phyloP scores from a whole-genome alignment of 92 coral and sea anemone species.

The Desmophyllum pertusum region DNA sequence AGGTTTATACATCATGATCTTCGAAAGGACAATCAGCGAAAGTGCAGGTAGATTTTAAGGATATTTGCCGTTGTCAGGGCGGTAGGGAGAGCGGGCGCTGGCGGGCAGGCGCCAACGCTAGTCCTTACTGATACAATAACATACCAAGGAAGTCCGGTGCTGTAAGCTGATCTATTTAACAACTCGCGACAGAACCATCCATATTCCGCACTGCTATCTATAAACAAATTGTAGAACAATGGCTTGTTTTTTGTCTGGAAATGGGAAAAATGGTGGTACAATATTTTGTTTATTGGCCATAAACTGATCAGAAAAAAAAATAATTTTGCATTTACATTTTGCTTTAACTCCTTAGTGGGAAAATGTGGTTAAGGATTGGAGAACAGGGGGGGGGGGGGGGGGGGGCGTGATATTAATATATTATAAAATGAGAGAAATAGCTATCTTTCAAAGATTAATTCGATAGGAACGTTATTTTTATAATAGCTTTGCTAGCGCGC shows the following conservation, averaged over 20 bases:
- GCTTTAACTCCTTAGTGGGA: neutral
- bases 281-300: neutral
- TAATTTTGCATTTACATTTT: neutral
- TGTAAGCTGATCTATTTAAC: neutral
- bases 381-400: too few species aligned
- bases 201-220: neutral
- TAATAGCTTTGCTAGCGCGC: neutral
- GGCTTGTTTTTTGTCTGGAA: too few species aligned
- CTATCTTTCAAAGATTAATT: neutral
- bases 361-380: neutral
- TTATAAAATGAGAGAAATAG: neutral
- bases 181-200: neutral
- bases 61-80: neutral
- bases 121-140: neutral
- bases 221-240: too few species aligned
- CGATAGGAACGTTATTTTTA: neutral
- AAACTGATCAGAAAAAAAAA: neutral
- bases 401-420: neutral
- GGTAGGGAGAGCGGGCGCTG: neutral
- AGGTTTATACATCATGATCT: neutral
- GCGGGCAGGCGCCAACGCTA: neutral
- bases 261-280: neutral
- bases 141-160: neutral
- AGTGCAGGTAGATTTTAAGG: neutral
- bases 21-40: neutral